Percentiles rank a stretch among this genome's conserved stretches.
Conservation (phyloP, 2,113 vertebrate genomes). For the Cynocephalus volans region DNA sequence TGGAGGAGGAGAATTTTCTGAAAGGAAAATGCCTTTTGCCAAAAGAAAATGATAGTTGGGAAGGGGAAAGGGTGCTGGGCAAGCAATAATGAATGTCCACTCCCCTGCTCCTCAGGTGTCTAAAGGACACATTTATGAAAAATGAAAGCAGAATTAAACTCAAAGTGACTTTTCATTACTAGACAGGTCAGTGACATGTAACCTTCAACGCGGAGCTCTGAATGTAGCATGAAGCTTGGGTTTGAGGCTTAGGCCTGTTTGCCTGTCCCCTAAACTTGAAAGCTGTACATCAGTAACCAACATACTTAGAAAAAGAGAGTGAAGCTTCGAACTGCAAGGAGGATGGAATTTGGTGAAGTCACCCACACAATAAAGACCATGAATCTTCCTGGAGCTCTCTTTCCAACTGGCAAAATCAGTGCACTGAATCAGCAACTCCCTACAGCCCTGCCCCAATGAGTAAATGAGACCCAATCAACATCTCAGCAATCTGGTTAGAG, state of each 20-base stretch:
- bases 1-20: not conserved
- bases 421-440: too few relatives aligned
- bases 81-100: not conserved
- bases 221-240: not conserved
- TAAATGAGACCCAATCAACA: not conserved
- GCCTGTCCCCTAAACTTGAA: not conserved
- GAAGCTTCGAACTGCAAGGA: not conserved
- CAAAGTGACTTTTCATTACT: not conserved
- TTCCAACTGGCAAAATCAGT: not conserved
- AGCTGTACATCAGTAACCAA: not conserved
- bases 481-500: not conserved
- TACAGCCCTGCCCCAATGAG: not conserved
- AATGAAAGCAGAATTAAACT: not conserved
- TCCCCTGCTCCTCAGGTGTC: not conserved
- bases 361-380: not conserved
- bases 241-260: not conserved
- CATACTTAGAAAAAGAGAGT: not conserved
- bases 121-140: not conserved
- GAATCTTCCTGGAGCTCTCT: not conserved
- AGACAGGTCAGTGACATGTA: not conserved
- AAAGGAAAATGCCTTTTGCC: not conserved
- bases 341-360: not conserved
- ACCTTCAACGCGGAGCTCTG: not conserved
- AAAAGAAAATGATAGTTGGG: not conserved
- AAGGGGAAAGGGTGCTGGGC: too few relatives aligned